Conservation (phyloP, 2,888 invertebrate species). For the Sphinx pinastri region DNA sequence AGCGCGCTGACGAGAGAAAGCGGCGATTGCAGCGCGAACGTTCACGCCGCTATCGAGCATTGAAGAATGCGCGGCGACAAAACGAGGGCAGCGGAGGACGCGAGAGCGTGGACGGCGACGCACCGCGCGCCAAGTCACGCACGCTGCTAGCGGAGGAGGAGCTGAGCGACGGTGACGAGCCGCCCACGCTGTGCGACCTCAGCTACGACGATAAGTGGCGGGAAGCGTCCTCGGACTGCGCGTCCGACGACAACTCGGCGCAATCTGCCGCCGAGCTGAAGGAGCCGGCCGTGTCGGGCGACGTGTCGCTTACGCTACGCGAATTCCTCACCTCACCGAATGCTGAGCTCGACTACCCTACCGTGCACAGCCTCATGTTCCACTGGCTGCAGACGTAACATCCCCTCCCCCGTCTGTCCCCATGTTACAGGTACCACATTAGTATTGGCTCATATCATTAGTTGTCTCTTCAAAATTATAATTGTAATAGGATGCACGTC, state of each 20-base stretch:
- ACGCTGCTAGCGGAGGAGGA: conserved; percentile 63
- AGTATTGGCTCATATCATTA: conserved; percentile 45
- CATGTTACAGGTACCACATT: conserved; percentile 39
- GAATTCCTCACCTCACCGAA: conserved; percentile 75
- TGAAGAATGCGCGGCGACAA: conserved; percentile 76
- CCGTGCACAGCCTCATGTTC: conserved; percentile 81
- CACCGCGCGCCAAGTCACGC: conserved; percentile 57
- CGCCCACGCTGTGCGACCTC: conserved; percentile 75
- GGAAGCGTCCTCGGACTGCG: conserved; percentile 68
- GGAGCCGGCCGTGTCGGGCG: conserved; percentile 50
- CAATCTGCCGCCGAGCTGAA: conserved; percentile 66
- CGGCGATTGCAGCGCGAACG: conserved; percentile 74
- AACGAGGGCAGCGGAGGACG: conserved; percentile 65
- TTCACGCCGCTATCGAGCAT: conserved; percentile 73
- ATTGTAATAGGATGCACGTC: background rate
- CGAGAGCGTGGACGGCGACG: conserved; percentile 54
- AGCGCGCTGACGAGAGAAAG: conserved; percentile 77
- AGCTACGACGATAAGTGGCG: conserved; percentile 72
- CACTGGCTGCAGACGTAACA: conserved; percentile 82
- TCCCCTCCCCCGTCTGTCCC: conserved; percentile 35
- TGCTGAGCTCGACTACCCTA: conserved; percentile 76
- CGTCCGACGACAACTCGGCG: conserved; percentile 76
- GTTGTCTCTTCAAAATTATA: conserved; percentile 40
- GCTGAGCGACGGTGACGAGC: conserved; percentile 73
- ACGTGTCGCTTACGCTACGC: conserved; percentile 60